Evolutionary conservation across 2,113 vertebrate species (phyloP).

Genomic region (Morone chrysops): DNA sequence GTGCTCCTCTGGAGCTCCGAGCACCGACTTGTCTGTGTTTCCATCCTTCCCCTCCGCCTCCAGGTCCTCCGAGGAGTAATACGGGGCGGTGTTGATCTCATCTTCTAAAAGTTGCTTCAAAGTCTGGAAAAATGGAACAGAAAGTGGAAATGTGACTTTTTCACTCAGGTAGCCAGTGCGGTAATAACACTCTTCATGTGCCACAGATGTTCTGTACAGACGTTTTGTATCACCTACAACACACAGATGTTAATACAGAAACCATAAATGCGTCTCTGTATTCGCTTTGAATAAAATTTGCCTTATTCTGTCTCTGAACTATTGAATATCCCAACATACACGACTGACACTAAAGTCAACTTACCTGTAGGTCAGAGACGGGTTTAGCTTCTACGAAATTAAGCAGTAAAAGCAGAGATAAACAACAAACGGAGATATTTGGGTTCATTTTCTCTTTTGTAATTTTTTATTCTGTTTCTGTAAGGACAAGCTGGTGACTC

Average conservation of each 20-base stretch:
- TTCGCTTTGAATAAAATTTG: too few species aligned
- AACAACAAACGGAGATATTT: conserved; percentile 66
- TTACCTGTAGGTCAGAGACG: conserved; percentile 78
- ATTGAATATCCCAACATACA: too few species aligned
- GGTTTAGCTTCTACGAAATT: conserved; percentile 66
- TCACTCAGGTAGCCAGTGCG: background rate
- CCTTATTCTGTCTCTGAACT: too few species aligned
- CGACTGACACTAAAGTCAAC: background rate
- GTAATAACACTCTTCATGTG: too few species aligned
- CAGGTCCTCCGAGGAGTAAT: conserved; percentile 56
- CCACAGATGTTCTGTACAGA: too few species aligned
- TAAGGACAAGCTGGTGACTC: background rate
- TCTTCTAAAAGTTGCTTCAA: conserved; percentile 80
- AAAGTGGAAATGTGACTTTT: background rate
- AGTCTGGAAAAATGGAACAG: conserved; percentile 57
- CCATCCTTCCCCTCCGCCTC: conserved; percentile 35
- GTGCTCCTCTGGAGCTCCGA: conserved; percentile 32
- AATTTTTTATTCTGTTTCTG: background rate
- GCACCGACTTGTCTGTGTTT: conserved; percentile 53
- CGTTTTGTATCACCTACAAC: too few species aligned
- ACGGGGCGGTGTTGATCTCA: conserved; percentile 55
- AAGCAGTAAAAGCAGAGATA: conserved; percentile 80
- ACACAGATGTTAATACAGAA: too few species aligned
- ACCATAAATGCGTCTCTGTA: too few species aligned
- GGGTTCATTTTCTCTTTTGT: conserved; percentile 78